Evolutionary conservation across 2,797 vertebrate genomes (phyloP).

Genomic region (Epinephelus malabaricus): DNA sequence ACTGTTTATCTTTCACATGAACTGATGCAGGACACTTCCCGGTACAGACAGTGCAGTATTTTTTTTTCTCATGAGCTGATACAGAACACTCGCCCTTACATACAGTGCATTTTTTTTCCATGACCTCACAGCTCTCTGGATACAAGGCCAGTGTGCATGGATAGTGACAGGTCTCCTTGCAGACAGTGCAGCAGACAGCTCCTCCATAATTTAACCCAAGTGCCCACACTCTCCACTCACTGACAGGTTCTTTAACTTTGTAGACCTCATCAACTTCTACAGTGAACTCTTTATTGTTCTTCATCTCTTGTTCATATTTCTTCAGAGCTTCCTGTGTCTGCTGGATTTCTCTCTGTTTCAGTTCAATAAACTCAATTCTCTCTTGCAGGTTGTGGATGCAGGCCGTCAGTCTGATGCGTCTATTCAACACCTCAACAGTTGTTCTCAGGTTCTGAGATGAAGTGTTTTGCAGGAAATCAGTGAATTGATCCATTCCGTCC

Average conservation of each 20-base stretch:
- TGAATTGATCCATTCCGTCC: too few relatives aligned
- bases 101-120: neutral
- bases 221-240: neutral
- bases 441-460: too few relatives aligned
- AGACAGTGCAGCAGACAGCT: neutral
- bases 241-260: neutral
- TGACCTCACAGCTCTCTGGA: neutral
- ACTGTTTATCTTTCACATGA: neutral
- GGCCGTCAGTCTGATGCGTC: too few relatives aligned
- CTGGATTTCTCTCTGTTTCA: neutral
- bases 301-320: neutral
- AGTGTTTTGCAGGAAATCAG: too few relatives aligned
- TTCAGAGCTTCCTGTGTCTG: neutral
- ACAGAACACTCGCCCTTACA: too few relatives aligned
- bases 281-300: neutral
- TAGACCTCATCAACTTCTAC: neutral
- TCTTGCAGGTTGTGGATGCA: conserved; percentile 22
- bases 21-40: neutral
- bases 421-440: too few relatives aligned
- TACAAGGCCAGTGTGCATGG: neutral
- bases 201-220: neutral
- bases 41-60: neutral
- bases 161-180: conserved; percentile 40
- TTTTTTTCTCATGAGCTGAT: too few relatives aligned
- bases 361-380: neutral